Conservation (phyloP, 1,140 invertebrate genomes). For the Drosophila neocordata region DNA sequence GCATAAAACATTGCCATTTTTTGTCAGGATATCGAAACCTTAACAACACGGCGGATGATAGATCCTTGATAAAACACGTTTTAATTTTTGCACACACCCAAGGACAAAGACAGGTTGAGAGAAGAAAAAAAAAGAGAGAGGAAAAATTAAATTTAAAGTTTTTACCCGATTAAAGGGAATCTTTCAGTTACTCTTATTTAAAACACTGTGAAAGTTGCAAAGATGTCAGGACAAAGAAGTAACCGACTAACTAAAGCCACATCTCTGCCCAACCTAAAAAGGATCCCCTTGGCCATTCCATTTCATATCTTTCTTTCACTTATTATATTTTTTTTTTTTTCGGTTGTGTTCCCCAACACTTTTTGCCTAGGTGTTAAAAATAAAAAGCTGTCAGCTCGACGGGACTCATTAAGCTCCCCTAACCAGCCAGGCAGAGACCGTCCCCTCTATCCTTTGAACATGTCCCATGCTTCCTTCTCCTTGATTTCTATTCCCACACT, state of each 20-base stretch:
- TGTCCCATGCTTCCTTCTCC: neutral
- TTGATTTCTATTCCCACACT: neutral
- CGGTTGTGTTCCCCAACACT: conserved; percentile 23
- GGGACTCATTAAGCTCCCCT: conserved; percentile 61
- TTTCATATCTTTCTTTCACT: conserved; percentile 9
- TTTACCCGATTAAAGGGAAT: neutral
- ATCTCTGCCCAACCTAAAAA: neutral
- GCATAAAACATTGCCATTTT: neutral
- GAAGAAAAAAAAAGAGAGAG: neutral
- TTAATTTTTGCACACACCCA: conserved; percentile 63
- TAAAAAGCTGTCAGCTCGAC: conserved; percentile 60
- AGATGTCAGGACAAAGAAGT: neutral
- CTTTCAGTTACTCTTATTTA: too few species aligned
- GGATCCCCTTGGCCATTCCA: neutral
- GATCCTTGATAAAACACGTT: conserved; percentile 79
- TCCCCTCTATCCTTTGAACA: neutral
- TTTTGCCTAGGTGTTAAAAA: conserved; percentile 76
- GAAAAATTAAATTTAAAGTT: neutral
- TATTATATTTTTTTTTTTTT: neutral
- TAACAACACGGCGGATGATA: conserved; percentile 49
- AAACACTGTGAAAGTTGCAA: neutral
- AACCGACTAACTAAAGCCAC: neutral
- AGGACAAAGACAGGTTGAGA: conserved; percentile 5
- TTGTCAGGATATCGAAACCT: neutral
- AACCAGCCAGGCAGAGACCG: neutral